Evolutionary conservation across 1,140 invertebrate genomes (phyloP).

Genomic region (Penaeus indicus): DNA sequence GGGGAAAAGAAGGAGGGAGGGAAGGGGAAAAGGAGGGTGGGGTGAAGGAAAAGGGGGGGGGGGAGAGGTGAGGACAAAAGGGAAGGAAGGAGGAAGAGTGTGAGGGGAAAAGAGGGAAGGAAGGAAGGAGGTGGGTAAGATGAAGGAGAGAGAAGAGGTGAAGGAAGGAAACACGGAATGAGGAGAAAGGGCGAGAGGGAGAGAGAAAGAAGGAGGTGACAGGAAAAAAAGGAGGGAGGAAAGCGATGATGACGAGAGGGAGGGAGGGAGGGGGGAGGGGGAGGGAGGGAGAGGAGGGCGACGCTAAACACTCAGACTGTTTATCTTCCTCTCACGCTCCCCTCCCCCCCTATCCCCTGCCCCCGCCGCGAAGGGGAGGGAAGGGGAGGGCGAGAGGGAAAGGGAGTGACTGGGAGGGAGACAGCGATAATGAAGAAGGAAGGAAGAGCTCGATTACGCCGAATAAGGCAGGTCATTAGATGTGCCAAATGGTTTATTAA

Average conservation of each 20-base stretch:
- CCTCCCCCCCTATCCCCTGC: too few relatives aligned
- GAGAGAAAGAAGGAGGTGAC: background rate
- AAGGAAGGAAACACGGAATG: background rate
- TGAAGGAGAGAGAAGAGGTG: background rate
- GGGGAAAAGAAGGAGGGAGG: background rate
- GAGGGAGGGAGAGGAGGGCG: too few relatives aligned
- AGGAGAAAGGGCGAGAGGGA: conserved; percentile 15
- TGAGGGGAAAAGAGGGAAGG: too few relatives aligned
- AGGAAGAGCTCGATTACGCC: too few relatives aligned
- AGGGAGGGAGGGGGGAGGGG: too few relatives aligned
- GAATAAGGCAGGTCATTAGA: too few relatives aligned
- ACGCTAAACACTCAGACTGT: too few relatives aligned
- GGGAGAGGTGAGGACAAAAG: background rate
- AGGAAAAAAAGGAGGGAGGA: background rate
- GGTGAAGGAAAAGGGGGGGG: too few relatives aligned
- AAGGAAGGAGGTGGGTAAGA: background rate
- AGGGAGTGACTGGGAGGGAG: background rate
- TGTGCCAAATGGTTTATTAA: too few relatives aligned
- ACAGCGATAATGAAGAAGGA: background rate
- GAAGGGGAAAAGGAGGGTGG: background rate
- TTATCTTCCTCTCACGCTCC: too few relatives aligned
- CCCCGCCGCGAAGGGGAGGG: background rate
- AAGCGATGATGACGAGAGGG: too few relatives aligned
- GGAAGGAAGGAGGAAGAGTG: background rate
- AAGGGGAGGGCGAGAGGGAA: background rate